phyloP scores from a whole-genome alignment of 2,888 invertebrate species.

The Tiliacea aurago region DNA sequence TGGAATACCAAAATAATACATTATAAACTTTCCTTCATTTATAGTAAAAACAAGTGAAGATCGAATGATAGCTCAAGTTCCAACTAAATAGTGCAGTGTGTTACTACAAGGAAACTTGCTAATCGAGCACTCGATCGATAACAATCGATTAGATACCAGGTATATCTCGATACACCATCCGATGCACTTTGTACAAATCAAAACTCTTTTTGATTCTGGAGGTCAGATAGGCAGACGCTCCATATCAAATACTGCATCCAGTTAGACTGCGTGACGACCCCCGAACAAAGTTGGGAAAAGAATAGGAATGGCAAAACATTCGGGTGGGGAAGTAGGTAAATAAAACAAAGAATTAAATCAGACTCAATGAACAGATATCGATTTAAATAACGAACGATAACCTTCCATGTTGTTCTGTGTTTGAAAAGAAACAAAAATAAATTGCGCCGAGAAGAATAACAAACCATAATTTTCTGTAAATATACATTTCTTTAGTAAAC shows the following conservation, averaged over 20 bases:
- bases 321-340: background rate
- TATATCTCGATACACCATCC: slow-evolving; percentile 9
- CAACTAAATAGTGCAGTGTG: slow-evolving; percentile 19
- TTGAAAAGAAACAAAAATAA: background rate
- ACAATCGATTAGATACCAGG: slow-evolving; percentile 7
- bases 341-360: too few species aligned
- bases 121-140: slow-evolving; percentile 9
- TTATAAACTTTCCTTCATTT: background rate
- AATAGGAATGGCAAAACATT: background rate
- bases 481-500: slow-evolving; percentile 6
- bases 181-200: background rate
- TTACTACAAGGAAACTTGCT: slow-evolving; percentile 27
- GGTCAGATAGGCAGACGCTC: background rate
- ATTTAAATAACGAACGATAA: slow-evolving; percentile 7
- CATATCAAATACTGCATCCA: background rate
- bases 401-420: background rate
- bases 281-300: too few species aligned
- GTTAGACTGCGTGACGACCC: background rate
- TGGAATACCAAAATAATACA: background rate
- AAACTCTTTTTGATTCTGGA: background rate
- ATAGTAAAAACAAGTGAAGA: slow-evolving; percentile 10
- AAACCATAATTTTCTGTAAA: slow-evolving; percentile 15
- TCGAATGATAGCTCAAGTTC: slow-evolving; percentile 14
- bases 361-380: background rate
- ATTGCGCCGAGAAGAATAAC: slow-evolving; percentile 14